Percentiles rank a stretch among this genome's conserved stretches.
These are phyloP conservation scores for Agrotis segetum DNA, from an alignment of 2,888 invertebrate species.

Conservation along the genomic window DNA sequence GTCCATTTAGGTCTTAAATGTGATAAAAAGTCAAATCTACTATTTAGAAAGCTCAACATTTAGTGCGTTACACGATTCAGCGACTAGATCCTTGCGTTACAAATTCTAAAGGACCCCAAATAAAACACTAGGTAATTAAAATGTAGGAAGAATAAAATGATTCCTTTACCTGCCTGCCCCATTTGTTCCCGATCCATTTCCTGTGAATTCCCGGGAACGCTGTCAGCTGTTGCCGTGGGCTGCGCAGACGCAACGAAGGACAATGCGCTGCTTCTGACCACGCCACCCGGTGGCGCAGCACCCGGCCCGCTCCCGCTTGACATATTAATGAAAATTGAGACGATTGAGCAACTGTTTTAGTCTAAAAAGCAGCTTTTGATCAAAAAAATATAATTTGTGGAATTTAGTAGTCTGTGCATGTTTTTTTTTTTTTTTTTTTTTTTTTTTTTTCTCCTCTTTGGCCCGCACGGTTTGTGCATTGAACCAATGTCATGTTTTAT, in stretches of 20 bases:
- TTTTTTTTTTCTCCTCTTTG: too few relatives aligned
- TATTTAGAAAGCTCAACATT: background rate
- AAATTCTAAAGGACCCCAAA: background rate
- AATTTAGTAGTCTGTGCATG: constrained; percentile 50
- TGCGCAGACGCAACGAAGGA: constrained; percentile 84
- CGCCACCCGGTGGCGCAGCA: constrained; percentile 72
- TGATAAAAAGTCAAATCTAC: too few relatives aligned
- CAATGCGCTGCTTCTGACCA: constrained; percentile 82
- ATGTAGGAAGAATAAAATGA: background rate
- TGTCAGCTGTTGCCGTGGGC: constrained; percentile 67
- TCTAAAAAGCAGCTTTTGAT: constrained; percentile 18
- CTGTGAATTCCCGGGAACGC: constrained; percentile 56
- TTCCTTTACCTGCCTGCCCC: constrained; percentile 71
- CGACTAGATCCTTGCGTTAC: background rate
- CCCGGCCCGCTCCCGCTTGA: constrained; percentile 71
- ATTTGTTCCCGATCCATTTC: constrained; percentile 71
- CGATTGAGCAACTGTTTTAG: constrained; percentile 3
- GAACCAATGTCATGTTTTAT: too few relatives aligned
- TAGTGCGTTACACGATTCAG: background rate
- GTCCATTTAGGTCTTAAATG: background rate
- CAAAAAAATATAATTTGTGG: background rate
- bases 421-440: too few relatives aligned
- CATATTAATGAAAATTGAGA: constrained; percentile 64
- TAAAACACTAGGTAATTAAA: too few relatives aligned
- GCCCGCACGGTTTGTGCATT: too few relatives aligned